Conservation (phyloP, 2,113 vertebrate species). For the Podarcis muralis region DNA sequence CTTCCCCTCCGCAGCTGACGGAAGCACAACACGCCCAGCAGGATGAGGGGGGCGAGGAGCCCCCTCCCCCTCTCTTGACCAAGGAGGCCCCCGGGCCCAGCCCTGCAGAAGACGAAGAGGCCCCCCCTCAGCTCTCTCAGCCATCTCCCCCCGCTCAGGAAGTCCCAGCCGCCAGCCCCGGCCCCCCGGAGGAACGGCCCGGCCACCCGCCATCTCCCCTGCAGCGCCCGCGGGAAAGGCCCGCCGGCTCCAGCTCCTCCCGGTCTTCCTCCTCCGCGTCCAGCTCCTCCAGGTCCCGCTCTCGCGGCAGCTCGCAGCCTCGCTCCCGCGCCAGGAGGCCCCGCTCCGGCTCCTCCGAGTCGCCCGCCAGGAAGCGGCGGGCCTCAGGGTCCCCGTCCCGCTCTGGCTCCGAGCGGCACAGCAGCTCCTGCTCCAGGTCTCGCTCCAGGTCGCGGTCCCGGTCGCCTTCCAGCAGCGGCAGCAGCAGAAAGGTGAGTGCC, state of each 20-base stretch:
- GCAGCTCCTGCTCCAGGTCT: constrained; percentile 52
- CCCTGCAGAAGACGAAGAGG: constrained; percentile 49
- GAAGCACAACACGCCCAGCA: constrained; percentile 60
- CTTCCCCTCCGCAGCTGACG: constrained; percentile 63
- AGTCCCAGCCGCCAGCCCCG: neutral
- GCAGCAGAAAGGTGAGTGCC: constrained; percentile 67
- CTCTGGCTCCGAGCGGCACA: neutral
- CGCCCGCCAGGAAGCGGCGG: neutral
- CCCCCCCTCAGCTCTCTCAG: constrained; percentile 64
- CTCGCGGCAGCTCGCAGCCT: constrained; percentile 64
- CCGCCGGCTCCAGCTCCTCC: constrained; percentile 44
- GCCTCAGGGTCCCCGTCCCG: constrained; percentile 57
- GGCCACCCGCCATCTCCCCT: constrained; percentile 38
- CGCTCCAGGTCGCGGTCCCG: constrained; percentile 58
- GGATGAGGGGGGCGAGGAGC: constrained; percentile 58
- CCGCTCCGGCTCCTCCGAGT: constrained; percentile 45
- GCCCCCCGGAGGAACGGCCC: constrained; percentile 49
- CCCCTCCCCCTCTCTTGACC: constrained; percentile 67
- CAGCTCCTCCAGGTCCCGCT: constrained; percentile 62
- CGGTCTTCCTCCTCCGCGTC: constrained; percentile 58
- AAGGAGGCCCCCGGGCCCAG: constrained; percentile 64
- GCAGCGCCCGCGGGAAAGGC: constrained; percentile 19
- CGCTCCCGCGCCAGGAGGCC: constrained; percentile 49
- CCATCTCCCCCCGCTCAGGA: constrained; percentile 62
- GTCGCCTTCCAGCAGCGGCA: constrained; percentile 63